A percentile compares a stretch with the other conserved stretches of the same genome.
These are phyloP conservation scores for Otolemur garnettii DNA, from an alignment of 2,113 vertebrate genomes.

Conservation along the genomic window DNA sequence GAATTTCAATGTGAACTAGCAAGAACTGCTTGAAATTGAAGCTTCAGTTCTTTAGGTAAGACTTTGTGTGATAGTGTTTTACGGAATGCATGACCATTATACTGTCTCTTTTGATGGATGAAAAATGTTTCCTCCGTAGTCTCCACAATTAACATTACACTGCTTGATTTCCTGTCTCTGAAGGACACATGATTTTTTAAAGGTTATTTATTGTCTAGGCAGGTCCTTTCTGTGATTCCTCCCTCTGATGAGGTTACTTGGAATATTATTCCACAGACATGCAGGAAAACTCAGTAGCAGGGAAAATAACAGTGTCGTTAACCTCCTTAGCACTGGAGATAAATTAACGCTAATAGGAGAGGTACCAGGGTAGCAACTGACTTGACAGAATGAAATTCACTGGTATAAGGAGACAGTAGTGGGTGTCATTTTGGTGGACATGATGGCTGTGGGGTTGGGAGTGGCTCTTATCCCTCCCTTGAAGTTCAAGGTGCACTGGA, in stretches of 20 bases:
- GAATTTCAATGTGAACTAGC: not conserved
- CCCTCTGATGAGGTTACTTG: constrained; percentile 74
- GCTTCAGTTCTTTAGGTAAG: not conserved
- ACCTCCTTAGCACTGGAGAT: constrained; percentile 88
- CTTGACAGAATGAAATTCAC: constrained; percentile 85
- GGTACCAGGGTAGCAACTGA: constrained; percentile 83
- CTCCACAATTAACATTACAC: constrained; percentile 62
- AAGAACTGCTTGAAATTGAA: not conserved
- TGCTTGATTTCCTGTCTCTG: constrained; percentile 76
- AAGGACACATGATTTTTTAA: constrained; percentile 74
- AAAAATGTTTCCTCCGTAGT: constrained; percentile 55
- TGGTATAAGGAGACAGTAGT: constrained; percentile 76
- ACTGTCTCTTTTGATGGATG: constrained; percentile 47
- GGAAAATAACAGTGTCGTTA: constrained; percentile 87
- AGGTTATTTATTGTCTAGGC: constrained; percentile 83
- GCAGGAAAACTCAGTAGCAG: constrained; percentile 85
- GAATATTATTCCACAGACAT: constrained; percentile 74
- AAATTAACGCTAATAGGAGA: constrained; percentile 88
- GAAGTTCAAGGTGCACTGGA: not conserved
- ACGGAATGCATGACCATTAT: not conserved
- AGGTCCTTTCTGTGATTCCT: constrained; percentile 80
- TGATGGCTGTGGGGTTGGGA: constrained; percentile 16
- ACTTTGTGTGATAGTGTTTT: constrained; percentile 4
- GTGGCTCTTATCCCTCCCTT: constrained; percentile 35
- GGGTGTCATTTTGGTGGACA: constrained; percentile 52